phyloP scores from a whole-genome alignment of 2,888 invertebrate genomes.

The Xylota sylvarum region DNA sequence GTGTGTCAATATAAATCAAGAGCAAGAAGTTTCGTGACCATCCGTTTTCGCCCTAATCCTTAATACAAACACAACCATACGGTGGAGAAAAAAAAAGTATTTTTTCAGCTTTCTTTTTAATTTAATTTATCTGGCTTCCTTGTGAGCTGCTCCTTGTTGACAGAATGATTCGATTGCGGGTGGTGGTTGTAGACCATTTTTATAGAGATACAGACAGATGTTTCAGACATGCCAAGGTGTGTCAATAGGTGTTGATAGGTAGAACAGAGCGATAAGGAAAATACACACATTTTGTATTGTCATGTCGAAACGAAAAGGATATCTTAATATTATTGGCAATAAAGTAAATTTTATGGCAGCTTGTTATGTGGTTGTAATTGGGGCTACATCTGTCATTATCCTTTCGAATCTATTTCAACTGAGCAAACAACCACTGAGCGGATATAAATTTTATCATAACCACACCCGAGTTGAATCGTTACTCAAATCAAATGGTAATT shows the following conservation, averaged over 20 bases:
- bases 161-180: slow-evolving; percentile 14
- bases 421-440: slow-evolving; percentile 1
- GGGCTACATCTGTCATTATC: slow-evolving; percentile 42
- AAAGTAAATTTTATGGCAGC: background rate
- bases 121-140: slow-evolving; percentile 35
- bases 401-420: slow-evolving; percentile 7
- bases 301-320: background rate
- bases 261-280: slow-evolving; percentile 37
- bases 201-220: slow-evolving; percentile 32
- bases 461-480: background rate
- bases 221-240: slow-evolving; percentile 49
- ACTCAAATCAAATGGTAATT: background rate
- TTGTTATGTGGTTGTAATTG: slow-evolving; percentile 21
- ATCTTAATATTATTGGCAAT: slow-evolving; percentile 26
- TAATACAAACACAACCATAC: slow-evolving; percentile 39
- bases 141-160: slow-evolving; percentile 16
- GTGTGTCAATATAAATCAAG: slow-evolving; percentile 58
- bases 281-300: slow-evolving; percentile 17
- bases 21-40: slow-evolving; percentile 53
- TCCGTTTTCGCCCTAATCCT: slow-evolving; percentile 34
- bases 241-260: slow-evolving; percentile 49
- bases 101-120: slow-evolving; percentile 38
- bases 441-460: background rate
- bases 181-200: slow-evolving; percentile 10
- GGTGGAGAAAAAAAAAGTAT: background rate